Evolutionary conservation across 2,797 vertebrate genomes (phyloP), one percentile per base, ranked within the genome.

Genomic region (Clarias fuscus): DNA sequence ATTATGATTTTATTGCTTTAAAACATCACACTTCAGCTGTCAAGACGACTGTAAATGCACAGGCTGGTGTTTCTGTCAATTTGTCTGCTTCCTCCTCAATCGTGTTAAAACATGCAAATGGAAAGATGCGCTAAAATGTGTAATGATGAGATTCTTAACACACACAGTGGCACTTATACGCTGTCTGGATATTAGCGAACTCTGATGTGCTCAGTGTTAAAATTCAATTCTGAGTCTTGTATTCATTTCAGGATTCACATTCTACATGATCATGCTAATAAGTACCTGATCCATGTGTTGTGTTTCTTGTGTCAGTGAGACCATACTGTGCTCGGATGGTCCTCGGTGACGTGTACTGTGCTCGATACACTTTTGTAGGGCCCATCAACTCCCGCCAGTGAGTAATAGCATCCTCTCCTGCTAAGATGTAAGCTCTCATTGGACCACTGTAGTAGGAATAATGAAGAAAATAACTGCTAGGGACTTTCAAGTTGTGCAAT

Each of bases 251-350:
- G 10, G 20, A 78, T 62, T 58, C 18, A 33, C 59, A n/a, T 40
- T 62, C 33, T 62, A 5, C 37, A 61, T 10, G 5, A 56, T 30
- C n/a, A 61, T 3, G 43, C 89, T 10, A 48, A n/a, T 14, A n/a
- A 48, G 87, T 89, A 98, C 98, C 98, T 92, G 98, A 99, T 86
- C 98, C 98, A 0, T 99, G 98, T 20, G 97, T 97, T 3, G 97
- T 97, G 88, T 99, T 99, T 84, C 98, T 95, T 71, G 98, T 99
- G 92, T 99, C 98, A 0, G 98, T 99, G 90, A 99, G 96, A 82
- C 98, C 98, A 0, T 97, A 97, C 75, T 95, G 92, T 59, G 95
- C 98, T 24, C 98, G 96, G 86, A 99, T 96, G 61, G 96, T 95
- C 58, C 92, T 88, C 0, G 98, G 97, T 3, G 96, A 93, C 0